Base-by-base conservation (phyloP, 2,113 vertebrate species). In the Acanthochromis polyacanthus region DNA sequence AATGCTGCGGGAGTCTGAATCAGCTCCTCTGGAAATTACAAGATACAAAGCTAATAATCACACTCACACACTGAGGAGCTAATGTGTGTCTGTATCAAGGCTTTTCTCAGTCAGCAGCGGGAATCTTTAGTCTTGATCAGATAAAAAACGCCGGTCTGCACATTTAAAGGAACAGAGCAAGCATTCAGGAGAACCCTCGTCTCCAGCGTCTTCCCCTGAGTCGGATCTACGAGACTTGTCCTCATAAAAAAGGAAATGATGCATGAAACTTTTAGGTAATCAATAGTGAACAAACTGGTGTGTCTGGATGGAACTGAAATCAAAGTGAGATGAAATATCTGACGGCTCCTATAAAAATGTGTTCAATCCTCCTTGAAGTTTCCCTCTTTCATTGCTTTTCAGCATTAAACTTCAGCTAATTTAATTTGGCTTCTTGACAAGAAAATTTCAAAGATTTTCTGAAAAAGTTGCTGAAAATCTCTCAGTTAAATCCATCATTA, bases 1-100 rank as follows among this genome's bases (percentile, higher is more conserved):
- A 78, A 82, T 78, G 80, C 84, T 81, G 77, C 73, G 40, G 80
- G 82, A 82, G 80, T 67, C 82, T 85, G 73, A 90, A 90, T 86
- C 85, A 84, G 83, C 83, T 53, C 57, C 81, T 88, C 75, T 88
- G 83, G 71, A 88, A 86, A 77, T 80, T 68, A 78, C 40, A 85
- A 75, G 61, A 69, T 72, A 81, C 40, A 83, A 43, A 75, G 84
- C 46, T 71, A 81, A 83, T 86, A 86, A 83, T 61, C 67, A 16
- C 74, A 16, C 40, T 19, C 45, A 23, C 43, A 64, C 11, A 58
- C 46, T 17, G 8, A 38, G 3, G 17, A 7, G 51, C 65, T 43
- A 52, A 36, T 68, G 32, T 36, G 32, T 36, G 51, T 51, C 19
- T 1, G 23, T 61, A 53, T 75, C 50, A 38, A 32, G 59, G 25